A percentile compares a stretch with the other conserved stretches of the same genome.
Evolutionary conservation across 2,888 invertebrate species (phyloP).

Genomic region (Drosophila paucipuncta): DNA sequence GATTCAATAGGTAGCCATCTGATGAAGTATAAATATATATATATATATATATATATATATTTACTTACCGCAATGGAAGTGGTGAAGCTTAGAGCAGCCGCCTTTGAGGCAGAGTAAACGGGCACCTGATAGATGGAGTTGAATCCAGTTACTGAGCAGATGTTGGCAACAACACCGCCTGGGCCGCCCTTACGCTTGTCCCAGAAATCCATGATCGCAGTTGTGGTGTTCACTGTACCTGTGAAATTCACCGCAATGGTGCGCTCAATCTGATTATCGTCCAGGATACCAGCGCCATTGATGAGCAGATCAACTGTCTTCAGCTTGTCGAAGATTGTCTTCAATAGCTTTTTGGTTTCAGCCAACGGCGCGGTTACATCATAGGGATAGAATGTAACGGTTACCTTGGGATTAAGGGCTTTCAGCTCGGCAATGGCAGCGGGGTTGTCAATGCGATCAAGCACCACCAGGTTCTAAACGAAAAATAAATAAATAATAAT

Average conservation of each 20-base stretch:
- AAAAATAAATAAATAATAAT: background rate
- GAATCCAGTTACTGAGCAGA: conserved; percentile 83
- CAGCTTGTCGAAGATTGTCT: conserved; percentile 63
- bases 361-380: conserved; percentile 69
- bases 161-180: conserved; percentile 84
- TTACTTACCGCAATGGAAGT: conserved; percentile 81
- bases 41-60: background rate
- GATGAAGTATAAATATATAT: too few species aligned
- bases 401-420: conserved; percentile 62
- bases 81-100: conserved; percentile 84
- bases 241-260: conserved; percentile 74
- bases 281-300: conserved; percentile 76
- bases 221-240: conserved; percentile 75
- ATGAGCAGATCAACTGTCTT: conserved; percentile 77
- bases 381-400: conserved; percentile 68
- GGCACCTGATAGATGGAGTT: conserved; percentile 74
- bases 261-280: conserved; percentile 74
- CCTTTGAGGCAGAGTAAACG: conserved; percentile 84
- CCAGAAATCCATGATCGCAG: conserved; percentile 84
- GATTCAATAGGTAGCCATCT: background rate
- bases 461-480: conserved; percentile 76
- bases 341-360: conserved; percentile 72
- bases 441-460: conserved; percentile 71
- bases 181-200: conserved; percentile 84
- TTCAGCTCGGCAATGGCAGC: conserved; percentile 64